Evolutionary conservation across 2,113 vertebrate genomes (phyloP).

Genomic region (Nannobrachium achirus): DNA sequence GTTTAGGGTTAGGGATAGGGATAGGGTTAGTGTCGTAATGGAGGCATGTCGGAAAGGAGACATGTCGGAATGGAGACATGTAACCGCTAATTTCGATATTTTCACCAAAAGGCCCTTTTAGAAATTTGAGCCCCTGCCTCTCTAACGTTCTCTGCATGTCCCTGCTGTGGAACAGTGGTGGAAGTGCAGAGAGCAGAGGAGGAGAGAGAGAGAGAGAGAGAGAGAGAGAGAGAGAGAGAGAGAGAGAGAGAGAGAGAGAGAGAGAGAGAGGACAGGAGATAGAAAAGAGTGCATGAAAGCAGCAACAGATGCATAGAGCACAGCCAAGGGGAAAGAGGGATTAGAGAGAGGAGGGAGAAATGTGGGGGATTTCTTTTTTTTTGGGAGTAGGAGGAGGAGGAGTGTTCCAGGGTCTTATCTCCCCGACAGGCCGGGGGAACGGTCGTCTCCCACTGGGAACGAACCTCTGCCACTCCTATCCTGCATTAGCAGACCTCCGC

Average conservation of each 20-base stretch:
- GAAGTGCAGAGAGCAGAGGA: neutral
- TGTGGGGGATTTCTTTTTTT: constrained; percentile 1
- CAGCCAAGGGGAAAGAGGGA: neutral
- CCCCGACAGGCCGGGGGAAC: constrained; percentile 40
- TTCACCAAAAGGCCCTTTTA: neutral
- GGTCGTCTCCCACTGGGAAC: constrained; percentile 31
- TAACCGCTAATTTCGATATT: too few species aligned
- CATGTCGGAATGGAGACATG: too few species aligned
- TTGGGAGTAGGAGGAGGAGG: constrained; percentile 2
- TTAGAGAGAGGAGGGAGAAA: constrained; percentile 1
- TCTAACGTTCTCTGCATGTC: neutral
- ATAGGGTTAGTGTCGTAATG: too few species aligned
- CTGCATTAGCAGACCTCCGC: constrained; percentile 7
- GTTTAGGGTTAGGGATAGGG: too few species aligned
- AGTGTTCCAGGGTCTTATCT: constrained; percentile 57
- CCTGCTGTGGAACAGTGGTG: too few species aligned
- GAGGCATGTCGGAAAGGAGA: too few species aligned
- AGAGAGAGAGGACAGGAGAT: neutral
- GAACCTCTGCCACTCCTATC: constrained; percentile 43
- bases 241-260: neutral
- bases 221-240: constrained; percentile 15
- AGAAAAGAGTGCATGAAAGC: constrained; percentile 6
- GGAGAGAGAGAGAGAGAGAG: neutral
- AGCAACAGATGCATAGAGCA: neutral
- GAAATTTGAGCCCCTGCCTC: neutral